These are phyloP conservation scores for Holothuria leucospilota DNA, from an alignment of 53 echinoderm and acorn worm genomes.

Conservation along the genomic window DNA sequence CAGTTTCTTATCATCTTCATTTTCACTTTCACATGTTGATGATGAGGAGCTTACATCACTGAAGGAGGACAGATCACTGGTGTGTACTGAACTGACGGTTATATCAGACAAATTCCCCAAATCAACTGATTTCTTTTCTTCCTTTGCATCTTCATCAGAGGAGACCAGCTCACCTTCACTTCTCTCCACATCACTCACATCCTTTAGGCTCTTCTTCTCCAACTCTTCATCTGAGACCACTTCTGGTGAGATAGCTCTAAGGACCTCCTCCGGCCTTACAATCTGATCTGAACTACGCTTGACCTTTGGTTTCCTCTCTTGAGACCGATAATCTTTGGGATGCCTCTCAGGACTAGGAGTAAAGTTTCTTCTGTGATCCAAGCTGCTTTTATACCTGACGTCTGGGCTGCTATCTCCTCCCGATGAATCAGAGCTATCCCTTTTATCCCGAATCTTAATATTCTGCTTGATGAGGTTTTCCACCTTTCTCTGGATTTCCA, in stretches of 20 bases:
- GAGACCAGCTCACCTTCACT: slow-evolving; percentile 40
- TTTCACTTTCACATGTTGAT: slow-evolving; percentile 51
- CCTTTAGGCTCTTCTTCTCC: slow-evolving; percentile 25
- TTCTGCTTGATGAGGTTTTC: slow-evolving; percentile 45
- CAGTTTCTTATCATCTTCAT: slow-evolving; percentile 53
- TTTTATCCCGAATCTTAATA: slow-evolving; percentile 33
- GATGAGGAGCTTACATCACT: slow-evolving; percentile 87
- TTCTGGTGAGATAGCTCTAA: slow-evolving; percentile 6
- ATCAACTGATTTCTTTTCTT: slow-evolving; percentile 12
- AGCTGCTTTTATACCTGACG: slow-evolving; percentile 9
- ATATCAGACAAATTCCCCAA: slow-evolving; percentile 81
- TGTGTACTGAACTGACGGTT: slow-evolving; percentile 97
- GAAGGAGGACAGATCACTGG: slow-evolving; percentile 96
- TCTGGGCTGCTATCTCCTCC: slow-evolving; percentile 42
- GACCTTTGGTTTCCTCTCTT: slow-evolving; percentile 4
- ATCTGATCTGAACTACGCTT: background rate
- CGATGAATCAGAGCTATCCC: slow-evolving; percentile 27
- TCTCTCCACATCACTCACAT: slow-evolving; percentile 29
- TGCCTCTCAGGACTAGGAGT: slow-evolving; percentile 19
- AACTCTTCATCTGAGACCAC: slow-evolving; percentile 69
- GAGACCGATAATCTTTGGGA: slow-evolving; percentile 18
- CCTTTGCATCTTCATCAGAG: slow-evolving; percentile 13
- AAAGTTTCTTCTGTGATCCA: background rate
- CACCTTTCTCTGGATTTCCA: slow-evolving; percentile 38
- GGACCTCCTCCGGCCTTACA: slow-evolving; percentile 30